Percentiles rank a stretch among this genome's conserved stretches.
These are phyloP conservation scores for Smutsia gigantea DNA, from an alignment of 2,797 vertebrate species.

Conservation along the genomic window DNA sequence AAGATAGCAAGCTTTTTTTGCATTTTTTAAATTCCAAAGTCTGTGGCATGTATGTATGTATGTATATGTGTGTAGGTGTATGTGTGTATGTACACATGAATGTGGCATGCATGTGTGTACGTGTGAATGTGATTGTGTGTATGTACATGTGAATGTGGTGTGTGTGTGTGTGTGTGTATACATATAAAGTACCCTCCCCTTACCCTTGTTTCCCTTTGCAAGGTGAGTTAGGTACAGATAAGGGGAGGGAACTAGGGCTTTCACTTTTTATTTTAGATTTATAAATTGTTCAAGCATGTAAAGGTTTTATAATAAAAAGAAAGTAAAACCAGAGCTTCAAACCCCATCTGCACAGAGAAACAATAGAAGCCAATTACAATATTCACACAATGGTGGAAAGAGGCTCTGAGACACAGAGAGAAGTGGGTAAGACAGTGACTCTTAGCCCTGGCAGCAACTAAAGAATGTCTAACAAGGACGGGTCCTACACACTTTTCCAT, in stretches of 20 bases:
- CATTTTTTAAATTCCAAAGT: background rate
- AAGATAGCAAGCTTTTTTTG: background rate
- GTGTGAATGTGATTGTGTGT: background rate
- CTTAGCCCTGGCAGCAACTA: background rate
- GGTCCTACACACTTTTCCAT: background rate
- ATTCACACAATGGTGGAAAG: background rate
- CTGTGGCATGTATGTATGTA: background rate
- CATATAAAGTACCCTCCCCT: background rate
- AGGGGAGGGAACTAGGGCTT: background rate
- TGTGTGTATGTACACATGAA: too few species aligned
- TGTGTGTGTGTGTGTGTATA: background rate
- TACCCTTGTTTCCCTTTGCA: background rate
- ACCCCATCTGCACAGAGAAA: background rate
- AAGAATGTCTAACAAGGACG: background rate
- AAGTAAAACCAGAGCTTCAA: slow-evolving; percentile 21
- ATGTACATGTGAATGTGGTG: too few species aligned
- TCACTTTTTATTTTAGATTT: background rate
- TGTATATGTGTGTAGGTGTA: too few species aligned
- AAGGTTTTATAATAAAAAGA: background rate
- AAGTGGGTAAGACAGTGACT: background rate
- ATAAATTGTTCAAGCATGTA: background rate
- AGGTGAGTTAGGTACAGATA: background rate
- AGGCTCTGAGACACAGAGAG: background rate
- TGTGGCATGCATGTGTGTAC: background rate
- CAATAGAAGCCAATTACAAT: background rate